Conservation (phyloP, 2,797 vertebrate species). For the Kryptopterus vitreolus region DNA sequence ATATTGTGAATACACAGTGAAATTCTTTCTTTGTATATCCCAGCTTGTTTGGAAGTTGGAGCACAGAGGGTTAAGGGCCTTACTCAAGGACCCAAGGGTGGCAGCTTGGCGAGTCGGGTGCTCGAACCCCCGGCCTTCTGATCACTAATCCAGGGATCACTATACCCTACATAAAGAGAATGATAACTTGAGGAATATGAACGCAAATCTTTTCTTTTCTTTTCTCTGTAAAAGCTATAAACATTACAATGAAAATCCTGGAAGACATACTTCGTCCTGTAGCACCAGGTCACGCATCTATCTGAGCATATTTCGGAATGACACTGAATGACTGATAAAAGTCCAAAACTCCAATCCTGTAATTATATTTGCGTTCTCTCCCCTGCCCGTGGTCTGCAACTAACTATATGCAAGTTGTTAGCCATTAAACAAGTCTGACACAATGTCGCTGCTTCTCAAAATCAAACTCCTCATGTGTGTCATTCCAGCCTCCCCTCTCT, state of each 20-base stretch:
- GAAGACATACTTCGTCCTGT: background rate
- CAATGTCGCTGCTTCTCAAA: conserved; percentile 43
- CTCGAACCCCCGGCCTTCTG: too few species aligned
- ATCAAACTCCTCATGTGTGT: conserved; percentile 28
- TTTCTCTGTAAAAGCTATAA: background rate
- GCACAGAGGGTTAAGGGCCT: too few species aligned
- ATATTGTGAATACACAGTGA: too few species aligned
- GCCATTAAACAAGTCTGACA: conserved; percentile 58
- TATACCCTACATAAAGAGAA: too few species aligned
- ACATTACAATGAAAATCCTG: background rate
- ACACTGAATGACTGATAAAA: background rate
- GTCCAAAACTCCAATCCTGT: conserved; percentile 9
- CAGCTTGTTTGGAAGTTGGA: too few species aligned
- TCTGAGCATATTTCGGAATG: background rate
- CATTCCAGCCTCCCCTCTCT: conserved; percentile 25
- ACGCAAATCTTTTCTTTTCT: too few species aligned
- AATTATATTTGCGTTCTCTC: conserved; percentile 49
- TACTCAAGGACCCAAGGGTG: too few species aligned
- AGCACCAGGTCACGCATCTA: background rate
- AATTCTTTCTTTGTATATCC: too few species aligned
- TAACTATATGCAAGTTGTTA: conserved; percentile 49
- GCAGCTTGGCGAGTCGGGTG: too few species aligned
- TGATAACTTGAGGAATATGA: too few species aligned
- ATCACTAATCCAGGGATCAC: too few species aligned
- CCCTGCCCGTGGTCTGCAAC: conserved; percentile 35